phyloP scores from a whole-genome alignment of 1,140 invertebrate genomes.

The Euschistus heros region DNA sequence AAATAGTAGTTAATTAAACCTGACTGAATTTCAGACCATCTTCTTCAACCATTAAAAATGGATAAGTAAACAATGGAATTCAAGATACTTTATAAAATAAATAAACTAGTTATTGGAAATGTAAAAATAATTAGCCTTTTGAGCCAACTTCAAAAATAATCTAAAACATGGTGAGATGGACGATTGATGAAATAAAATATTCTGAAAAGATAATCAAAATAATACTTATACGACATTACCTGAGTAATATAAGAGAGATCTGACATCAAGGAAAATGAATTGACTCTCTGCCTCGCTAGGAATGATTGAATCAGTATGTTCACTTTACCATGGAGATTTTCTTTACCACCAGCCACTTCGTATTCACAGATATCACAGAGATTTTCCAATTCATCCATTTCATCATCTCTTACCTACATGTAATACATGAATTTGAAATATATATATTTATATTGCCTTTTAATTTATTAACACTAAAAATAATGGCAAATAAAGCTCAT shows the following conservation, averaged over 20 bases:
- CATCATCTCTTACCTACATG: slow-evolving; percentile 79
- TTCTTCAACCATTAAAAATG: too few relatives aligned
- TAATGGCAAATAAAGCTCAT: too few relatives aligned
- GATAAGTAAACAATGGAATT: too few relatives aligned
- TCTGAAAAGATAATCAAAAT: not conserved
- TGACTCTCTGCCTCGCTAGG: slow-evolving; percentile 65
- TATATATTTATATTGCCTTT: not conserved
- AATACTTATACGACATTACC: slow-evolving; percentile 39
- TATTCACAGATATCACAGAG: slow-evolving; percentile 65
- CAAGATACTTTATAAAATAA: too few relatives aligned
- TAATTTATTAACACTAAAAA: not conserved
- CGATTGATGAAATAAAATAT: not conserved
- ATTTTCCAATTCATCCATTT: slow-evolving; percentile 79
- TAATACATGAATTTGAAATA: slow-evolving; percentile 19
- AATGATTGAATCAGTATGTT: slow-evolving; percentile 93
- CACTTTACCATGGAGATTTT: slow-evolving; percentile 91
- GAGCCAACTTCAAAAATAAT: too few relatives aligned
- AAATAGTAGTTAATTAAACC: too few relatives aligned
- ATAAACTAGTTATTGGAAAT: too few relatives aligned
- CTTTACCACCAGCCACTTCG: slow-evolving; percentile 63
- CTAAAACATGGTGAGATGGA: too few relatives aligned
- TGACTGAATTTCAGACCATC: too few relatives aligned
- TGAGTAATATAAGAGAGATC: slow-evolving; percentile 89
- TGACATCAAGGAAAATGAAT: slow-evolving; percentile 82
- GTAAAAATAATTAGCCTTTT: too few relatives aligned